Conservation (phyloP, 1,140 invertebrate species). For the Musca domestica region DNA sequence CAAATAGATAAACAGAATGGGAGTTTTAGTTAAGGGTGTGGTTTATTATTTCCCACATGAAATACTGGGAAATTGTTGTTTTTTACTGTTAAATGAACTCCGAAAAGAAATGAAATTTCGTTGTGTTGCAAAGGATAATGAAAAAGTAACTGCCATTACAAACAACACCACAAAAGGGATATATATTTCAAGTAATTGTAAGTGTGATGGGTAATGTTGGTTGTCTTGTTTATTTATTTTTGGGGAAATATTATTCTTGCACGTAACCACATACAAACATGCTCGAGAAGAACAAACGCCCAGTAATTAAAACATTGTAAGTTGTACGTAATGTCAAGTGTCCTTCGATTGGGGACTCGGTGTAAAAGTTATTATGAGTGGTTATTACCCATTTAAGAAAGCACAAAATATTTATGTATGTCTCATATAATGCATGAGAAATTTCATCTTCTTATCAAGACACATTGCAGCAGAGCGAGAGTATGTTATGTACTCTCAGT, state of each 20-base stretch:
- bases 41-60: not conserved
- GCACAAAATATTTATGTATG: too few relatives aligned
- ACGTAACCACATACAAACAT: not conserved
- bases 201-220: conserved; percentile 1
- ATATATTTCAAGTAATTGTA: not conserved
- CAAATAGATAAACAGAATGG: not conserved
- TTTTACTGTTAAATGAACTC: not conserved
- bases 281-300: not conserved
- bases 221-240: not conserved
- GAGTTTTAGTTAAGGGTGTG: conserved; percentile 27
- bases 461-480: too few relatives aligned
- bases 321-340: not conserved
- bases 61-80: conserved; percentile 28
- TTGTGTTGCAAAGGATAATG: too few relatives aligned
- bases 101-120: not conserved
- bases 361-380: too few relatives aligned
- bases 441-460: too few relatives aligned
- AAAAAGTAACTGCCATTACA: not conserved
- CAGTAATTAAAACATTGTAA: not conserved
- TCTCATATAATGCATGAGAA: too few relatives aligned
- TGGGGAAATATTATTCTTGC: not conserved
- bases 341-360: too few relatives aligned
- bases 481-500: too few relatives aligned
- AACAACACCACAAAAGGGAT: not conserved
- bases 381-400: too few relatives aligned